Evolutionary conservation across 2,888 invertebrate species (phyloP).

Genomic region (Labia minor): DNA sequence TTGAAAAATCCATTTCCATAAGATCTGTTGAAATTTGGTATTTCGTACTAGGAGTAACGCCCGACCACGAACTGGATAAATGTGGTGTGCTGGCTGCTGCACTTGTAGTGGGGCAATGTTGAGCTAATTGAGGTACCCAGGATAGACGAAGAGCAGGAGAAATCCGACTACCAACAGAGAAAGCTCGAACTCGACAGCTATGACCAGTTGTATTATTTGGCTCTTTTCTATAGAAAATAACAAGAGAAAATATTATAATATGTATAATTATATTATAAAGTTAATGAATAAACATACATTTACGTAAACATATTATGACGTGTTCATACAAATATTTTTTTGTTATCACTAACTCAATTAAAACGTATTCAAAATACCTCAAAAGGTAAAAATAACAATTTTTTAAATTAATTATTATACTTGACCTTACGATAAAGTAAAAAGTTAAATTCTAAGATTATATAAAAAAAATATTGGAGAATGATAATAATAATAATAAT

Average conservation of each 20-base stretch:
- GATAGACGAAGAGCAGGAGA: constrained; percentile 19
- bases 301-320: too few species aligned
- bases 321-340: too few species aligned
- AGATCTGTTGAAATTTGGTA: constrained; percentile 44
- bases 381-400: too few species aligned
- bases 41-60: constrained; percentile 30
- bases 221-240: constrained; percentile 24
- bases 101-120: constrained; percentile 22
- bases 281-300: background rate
- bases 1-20: constrained; percentile 69
- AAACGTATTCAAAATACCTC: too few species aligned
- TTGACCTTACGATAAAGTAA: too few species aligned
- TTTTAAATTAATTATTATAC: too few species aligned
- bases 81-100: constrained; percentile 57
- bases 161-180: constrained; percentile 62
- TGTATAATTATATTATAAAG: constrained; percentile 19
- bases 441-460: too few species aligned
- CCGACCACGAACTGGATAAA: constrained; percentile 41
- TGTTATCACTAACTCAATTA: too few species aligned
- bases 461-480: too few species aligned
- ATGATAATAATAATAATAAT: too few species aligned
- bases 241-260: constrained; percentile 20
- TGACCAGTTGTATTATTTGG: background rate
- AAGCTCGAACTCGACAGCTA: constrained; percentile 52
- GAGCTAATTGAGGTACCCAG: constrained; percentile 26